Evolutionary conservation across 2,888 invertebrate species (phyloP).

Genomic region (Spisula solida): DNA sequence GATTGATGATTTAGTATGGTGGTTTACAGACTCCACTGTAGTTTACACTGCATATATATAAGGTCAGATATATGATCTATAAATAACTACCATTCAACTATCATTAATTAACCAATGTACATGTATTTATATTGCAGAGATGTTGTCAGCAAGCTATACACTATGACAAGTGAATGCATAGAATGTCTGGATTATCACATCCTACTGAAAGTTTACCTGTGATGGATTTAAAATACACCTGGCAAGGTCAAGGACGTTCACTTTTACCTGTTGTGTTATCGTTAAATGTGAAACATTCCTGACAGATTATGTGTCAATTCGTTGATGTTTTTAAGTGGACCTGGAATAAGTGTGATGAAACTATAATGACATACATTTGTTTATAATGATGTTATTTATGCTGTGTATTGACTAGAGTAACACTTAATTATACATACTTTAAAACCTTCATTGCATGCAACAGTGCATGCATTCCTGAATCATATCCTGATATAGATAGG

Average conservation of each 20-base stretch:
- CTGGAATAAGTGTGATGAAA: neutral
- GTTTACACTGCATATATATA: too few relatives aligned
- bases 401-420: neutral
- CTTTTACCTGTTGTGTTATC: neutral
- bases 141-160: neutral
- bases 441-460: too few relatives aligned
- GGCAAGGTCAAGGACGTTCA: neutral
- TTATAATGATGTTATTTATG: neutral
- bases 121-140: neutral
- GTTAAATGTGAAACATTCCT: neutral
- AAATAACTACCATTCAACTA: neutral
- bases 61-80: too few relatives aligned
- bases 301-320: neutral
- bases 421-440: too few relatives aligned
- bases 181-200: neutral
- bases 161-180: neutral
- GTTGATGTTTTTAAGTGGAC: neutral
- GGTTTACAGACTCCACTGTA: too few relatives aligned
- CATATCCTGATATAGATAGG: neutral
- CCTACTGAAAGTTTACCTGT: neutral
- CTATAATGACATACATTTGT: neutral
- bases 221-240: neutral
- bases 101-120: neutral
- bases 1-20: too few relatives aligned
- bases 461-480: neutral